Percentiles rank a stretch among this genome's conserved stretches.
Evolutionary conservation across 2,113 vertebrate species (phyloP).

Genomic region (Heteronetta atricapilla): DNA sequence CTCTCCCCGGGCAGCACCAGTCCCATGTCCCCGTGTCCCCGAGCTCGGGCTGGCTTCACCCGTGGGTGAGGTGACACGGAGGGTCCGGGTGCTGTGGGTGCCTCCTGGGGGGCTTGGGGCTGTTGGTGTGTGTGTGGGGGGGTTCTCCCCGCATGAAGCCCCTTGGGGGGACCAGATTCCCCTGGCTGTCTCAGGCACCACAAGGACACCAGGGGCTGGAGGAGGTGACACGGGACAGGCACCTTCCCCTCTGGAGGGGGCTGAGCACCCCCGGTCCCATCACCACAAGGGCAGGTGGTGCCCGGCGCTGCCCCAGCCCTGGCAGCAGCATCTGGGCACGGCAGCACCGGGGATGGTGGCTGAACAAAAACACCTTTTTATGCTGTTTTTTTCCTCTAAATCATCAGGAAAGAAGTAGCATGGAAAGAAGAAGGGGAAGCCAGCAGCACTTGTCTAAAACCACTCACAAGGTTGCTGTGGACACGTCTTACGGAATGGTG

Average conservation of each 20-base stretch:
- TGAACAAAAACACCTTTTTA: background rate
- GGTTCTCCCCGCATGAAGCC: background rate
- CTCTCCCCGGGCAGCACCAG: background rate
- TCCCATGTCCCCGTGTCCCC: accelerated
- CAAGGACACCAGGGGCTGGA: background rate
- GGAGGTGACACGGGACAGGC: background rate
- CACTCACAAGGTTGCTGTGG: accelerated
- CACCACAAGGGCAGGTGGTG: background rate
- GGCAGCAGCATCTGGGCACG: background rate
- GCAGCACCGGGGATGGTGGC: background rate
- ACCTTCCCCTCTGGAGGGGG: background rate
- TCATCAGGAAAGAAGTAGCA: background rate
- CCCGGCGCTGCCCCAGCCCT: background rate
- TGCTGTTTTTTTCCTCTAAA: background rate
- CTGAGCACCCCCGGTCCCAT: background rate
- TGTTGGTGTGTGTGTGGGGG: background rate
- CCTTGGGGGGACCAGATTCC: too few species aligned
- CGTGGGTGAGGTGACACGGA: accelerated
- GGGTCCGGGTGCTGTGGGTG: accelerated
- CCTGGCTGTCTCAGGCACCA: background rate
- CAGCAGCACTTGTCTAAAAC: background rate
- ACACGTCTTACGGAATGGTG: background rate
- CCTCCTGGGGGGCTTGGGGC: background rate
- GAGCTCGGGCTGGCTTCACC: background rate
- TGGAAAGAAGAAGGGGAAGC: background rate